phyloP scores from a whole-genome alignment of 2,797 vertebrate species.

The Malacoctenus gilli region DNA sequence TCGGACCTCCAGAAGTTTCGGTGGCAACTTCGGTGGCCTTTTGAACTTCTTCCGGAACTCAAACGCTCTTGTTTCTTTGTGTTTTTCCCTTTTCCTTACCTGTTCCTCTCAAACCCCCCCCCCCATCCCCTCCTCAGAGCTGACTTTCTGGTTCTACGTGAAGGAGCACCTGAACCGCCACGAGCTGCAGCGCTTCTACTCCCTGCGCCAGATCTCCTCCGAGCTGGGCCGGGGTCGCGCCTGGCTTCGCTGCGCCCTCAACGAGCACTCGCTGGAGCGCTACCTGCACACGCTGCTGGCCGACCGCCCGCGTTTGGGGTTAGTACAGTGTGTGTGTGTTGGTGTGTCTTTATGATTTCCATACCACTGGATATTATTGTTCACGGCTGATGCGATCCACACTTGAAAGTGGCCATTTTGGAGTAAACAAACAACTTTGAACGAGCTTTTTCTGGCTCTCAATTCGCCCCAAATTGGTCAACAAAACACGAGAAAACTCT shows the following conservation, averaged over 20 bases:
- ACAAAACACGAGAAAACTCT: too few species aligned
- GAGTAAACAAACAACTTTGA: too few species aligned
- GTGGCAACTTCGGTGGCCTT: not conserved
- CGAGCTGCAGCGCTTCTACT: slow-evolving; percentile 93
- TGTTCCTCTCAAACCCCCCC: too few species aligned
- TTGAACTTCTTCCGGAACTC: slow-evolving; percentile 1
- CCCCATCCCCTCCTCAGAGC: slow-evolving; percentile 55
- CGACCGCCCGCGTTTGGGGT: slow-evolving; percentile 89
- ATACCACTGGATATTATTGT: too few species aligned
- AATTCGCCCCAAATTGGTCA: too few species aligned
- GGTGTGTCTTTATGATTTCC: too few species aligned
- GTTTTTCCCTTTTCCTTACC: not conserved
- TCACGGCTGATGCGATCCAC: too few species aligned
- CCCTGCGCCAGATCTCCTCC: slow-evolving; percentile 87
- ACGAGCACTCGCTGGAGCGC: slow-evolving; percentile 96
- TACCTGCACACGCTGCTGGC: slow-evolving; percentile 92
- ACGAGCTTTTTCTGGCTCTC: too few species aligned
- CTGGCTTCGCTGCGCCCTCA: slow-evolving; percentile 96
- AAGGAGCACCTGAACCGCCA: slow-evolving; percentile 95
- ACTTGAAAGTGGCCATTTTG: too few species aligned
- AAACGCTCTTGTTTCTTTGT: slow-evolving; percentile 2
- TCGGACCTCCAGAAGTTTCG: not conserved
- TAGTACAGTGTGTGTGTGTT: slow-evolving; percentile 25
- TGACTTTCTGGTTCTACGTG: slow-evolving; percentile 94
- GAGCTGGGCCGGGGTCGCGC: slow-evolving; percentile 93